Evolutionary conservation across 2,888 invertebrate species (phyloP).

Genomic region (Athripsodes cinereus): DNA sequence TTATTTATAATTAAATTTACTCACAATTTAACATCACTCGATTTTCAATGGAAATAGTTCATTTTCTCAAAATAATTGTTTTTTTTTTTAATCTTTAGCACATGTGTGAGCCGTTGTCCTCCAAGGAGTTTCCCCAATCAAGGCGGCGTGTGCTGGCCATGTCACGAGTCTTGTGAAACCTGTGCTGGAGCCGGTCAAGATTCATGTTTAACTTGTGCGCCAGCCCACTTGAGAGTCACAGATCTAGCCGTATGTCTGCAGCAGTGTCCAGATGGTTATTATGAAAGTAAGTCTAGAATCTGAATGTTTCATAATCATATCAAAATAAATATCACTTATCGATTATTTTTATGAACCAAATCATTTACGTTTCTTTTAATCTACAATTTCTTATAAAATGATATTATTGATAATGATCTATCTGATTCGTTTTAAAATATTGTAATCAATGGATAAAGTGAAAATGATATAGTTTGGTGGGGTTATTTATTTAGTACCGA

Average conservation of each 20-base stretch:
- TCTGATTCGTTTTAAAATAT: too few relatives aligned
- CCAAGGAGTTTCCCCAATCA: constrained; percentile 78
- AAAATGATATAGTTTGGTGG: too few relatives aligned
- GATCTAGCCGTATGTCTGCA: constrained; percentile 83
- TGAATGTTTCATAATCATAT: background rate
- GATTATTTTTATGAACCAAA: too few relatives aligned
- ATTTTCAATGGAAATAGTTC: too few relatives aligned
- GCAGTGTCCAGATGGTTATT: constrained; percentile 86
- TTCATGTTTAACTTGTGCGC: constrained; percentile 78
- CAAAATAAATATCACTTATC: too few relatives aligned
- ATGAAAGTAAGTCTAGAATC: constrained; percentile 58
- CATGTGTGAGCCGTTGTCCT: constrained; percentile 80
- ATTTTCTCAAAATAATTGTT: background rate
- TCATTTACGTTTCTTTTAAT: too few relatives aligned
- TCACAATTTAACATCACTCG: too few relatives aligned
- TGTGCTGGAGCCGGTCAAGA: constrained; percentile 85
- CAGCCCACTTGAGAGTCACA: constrained; percentile 74
- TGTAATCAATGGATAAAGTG: too few relatives aligned
- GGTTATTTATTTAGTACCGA: too few relatives aligned
- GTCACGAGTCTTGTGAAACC: constrained; percentile 84
- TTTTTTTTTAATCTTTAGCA: constrained; percentile 42
- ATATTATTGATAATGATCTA: too few relatives aligned
- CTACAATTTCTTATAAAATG: too few relatives aligned
- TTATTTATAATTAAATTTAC: too few relatives aligned
- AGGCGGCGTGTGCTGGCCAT: constrained; percentile 76